These are phyloP conservation scores for Anthrax anthrax DNA, from an alignment of 2,888 invertebrate genomes.

Conservation along the genomic window DNA sequence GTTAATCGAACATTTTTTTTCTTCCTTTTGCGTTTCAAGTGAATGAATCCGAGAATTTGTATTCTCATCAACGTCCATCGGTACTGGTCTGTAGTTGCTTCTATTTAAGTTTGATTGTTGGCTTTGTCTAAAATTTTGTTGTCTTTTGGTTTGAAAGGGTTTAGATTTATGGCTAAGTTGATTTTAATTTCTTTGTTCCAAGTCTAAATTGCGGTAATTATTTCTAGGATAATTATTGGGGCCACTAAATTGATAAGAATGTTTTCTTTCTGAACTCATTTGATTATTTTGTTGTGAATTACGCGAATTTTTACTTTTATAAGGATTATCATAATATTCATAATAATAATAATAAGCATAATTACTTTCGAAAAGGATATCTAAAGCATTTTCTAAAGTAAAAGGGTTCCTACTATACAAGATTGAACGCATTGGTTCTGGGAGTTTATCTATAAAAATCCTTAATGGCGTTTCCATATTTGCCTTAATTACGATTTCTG, in stretches of 20 bases:
- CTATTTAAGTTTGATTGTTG: background rate
- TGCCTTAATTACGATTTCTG: background rate
- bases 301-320: background rate
- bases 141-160: background rate
- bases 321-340: background rate
- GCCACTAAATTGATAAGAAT: no score
- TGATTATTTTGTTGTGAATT: background rate
- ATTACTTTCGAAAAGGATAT: background rate
- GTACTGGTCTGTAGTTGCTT: background rate
- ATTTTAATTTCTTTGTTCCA: no score
- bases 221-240: no score
- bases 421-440: conserved; percentile 1
- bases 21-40: background rate
- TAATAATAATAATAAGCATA: background rate
- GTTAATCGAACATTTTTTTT: no score
- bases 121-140: background rate
- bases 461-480: background rate
- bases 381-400: background rate
- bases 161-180: no score
- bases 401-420: background rate
- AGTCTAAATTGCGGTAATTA: no score
- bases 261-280: background rate
- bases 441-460: conserved; percentile 1
- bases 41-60: background rate
- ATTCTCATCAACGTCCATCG: background rate